A percentile compares a stretch with the other conserved stretches of the same genome.
Conservation (phyloP, 1,140 invertebrate species). For the Ditylenchus dipsaci region DNA sequence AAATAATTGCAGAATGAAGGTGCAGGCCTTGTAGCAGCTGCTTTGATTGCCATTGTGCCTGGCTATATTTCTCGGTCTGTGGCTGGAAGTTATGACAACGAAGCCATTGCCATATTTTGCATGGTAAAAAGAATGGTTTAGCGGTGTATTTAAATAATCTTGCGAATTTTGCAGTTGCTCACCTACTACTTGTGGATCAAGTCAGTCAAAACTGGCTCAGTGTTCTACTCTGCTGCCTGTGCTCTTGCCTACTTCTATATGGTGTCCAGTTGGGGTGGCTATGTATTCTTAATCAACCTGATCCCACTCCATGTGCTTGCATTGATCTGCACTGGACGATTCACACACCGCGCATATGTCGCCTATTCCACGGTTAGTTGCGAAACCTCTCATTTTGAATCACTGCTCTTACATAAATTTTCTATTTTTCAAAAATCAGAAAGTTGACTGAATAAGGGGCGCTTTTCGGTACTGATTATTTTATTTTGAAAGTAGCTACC, state of each 20-base stretch:
- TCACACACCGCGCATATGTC: constrained; percentile 81
- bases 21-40: constrained; percentile 93
- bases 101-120: constrained; percentile 59
- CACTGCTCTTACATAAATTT: too few species aligned
- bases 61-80: constrained; percentile 98
- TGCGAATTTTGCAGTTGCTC: constrained; percentile 65
- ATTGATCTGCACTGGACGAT: constrained; percentile 74
- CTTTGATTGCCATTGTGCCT: constrained; percentile 96
- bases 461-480: too few species aligned
- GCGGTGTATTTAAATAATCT: constrained; percentile 65
- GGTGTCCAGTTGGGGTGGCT: constrained; percentile 97
- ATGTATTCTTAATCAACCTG: constrained; percentile 98
- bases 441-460: too few species aligned
- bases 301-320: constrained; percentile 96
- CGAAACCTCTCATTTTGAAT: constrained; percentile 7
- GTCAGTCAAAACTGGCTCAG: constrained; percentile 90
- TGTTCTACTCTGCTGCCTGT: constrained; percentile 88
- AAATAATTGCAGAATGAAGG: constrained; percentile 75
- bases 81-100: constrained; percentile 99
- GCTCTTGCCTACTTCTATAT: constrained; percentile 99
- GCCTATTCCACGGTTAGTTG: constrained; percentile 75
- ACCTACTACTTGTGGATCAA: constrained; percentile 70
- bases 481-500: too few species aligned
- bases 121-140: constrained; percentile 64
- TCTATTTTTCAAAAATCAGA: too few species aligned